Base-by-base conservation (phyloP, 2,113 vertebrate species). In the Danionella cerebrum region DNA sequence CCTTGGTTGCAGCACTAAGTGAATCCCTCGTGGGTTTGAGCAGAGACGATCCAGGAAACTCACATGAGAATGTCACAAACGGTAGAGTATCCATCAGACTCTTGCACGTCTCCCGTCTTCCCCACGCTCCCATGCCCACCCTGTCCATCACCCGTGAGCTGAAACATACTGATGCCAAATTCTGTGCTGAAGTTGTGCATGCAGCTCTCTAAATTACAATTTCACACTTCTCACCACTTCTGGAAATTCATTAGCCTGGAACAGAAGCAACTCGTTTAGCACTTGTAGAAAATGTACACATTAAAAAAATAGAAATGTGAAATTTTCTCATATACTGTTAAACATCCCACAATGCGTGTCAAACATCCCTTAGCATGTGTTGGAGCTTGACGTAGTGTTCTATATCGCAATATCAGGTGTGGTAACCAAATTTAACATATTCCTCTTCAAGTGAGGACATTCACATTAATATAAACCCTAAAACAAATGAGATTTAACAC, bases 1-100 rank as follows among this genome's bases (percentile, higher is more conserved):
- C 84, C 83, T 85, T 86, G 85, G 84, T 89, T 87, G 63, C 85
- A 87, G 84, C 82, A 58, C 82, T 86, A 84, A 85, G 84, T 82
- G 85, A 84, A 73, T 85, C 83, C 79, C 45, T 84, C 85, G 74
- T 86, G 86, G 79, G 84, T 85, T 78, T 89, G 84, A 86, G 82
- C 85, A 83, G 84, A 85, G 85, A 86, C 69, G 85, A 86, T 85
- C 80, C 82, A 77, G 60, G 65, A 72, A 69, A 75, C 65, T 55
- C 72, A 67, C 70, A 75, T 75, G 67, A 75, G 52, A 75, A 75
- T 72, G 52, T 75, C 66, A 69, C 84, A 76, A 83, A 86, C 82
- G 85, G 86, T 88, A 88, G 80, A 84, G 86, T 87, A 88, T 88
- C 71, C 64, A 35, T 50, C 69, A 65, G 69, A 53, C 50, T 74